Conservation (phyloP, 2,888 invertebrate species). For the Lamellibrachia satsuma region DNA sequence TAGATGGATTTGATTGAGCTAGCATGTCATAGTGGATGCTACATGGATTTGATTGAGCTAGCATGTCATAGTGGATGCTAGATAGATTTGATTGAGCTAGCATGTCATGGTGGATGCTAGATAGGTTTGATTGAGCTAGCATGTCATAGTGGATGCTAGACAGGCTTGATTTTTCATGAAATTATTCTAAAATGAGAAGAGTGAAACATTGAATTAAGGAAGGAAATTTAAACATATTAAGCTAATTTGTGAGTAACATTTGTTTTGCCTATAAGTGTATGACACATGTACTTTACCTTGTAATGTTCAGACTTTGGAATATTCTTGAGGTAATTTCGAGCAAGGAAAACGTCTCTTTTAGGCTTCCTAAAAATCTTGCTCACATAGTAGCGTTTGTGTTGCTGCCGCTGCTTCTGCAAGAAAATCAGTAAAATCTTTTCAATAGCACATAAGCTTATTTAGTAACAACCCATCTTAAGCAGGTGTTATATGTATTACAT, state of each 20-base stretch:
- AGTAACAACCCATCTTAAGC: too few species aligned
- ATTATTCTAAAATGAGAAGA: background rate
- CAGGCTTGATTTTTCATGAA: too few species aligned
- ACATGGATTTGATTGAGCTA: too few species aligned
- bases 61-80: too few species aligned
- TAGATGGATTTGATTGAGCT: too few species aligned
- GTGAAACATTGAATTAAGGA: background rate
- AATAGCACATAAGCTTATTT: too few species aligned
- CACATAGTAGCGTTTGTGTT: background rate
- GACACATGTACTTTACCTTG: constrained; percentile 41
- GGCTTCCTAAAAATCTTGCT: background rate
- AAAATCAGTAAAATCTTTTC: background rate
- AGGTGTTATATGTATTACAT: too few species aligned
- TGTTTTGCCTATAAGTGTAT: background rate
- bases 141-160: too few species aligned
- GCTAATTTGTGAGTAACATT: background rate
- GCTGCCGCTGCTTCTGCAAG: background rate
- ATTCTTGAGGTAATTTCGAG: constrained; percentile 42
- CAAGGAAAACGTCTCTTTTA: constrained; percentile 41
- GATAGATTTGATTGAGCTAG: too few species aligned
- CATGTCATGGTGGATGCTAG: too few species aligned
- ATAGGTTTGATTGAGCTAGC: too few species aligned
- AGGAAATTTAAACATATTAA: background rate
- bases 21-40: too few species aligned
- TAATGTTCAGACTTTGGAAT: constrained; percentile 52